Evolutionary conservation across 2,113 vertebrate genomes (phyloP), one percentile per base, ranked within the genome.

Genomic region (Mixornis gularis): DNA sequence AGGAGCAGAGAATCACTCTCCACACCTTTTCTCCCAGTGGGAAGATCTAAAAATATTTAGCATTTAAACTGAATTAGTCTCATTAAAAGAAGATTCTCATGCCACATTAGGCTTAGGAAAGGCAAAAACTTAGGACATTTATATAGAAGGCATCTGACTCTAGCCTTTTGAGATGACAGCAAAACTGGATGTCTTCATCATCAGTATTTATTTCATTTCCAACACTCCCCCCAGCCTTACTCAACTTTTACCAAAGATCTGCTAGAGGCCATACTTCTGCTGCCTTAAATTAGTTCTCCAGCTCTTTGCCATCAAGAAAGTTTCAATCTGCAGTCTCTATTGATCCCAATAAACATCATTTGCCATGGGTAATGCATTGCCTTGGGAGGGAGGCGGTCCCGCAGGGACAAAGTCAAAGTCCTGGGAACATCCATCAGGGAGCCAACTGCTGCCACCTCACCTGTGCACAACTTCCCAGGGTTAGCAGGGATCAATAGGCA

Each of bases 21-120:
- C 12, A 4, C 26, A 32, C 17, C 41, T 32, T 25, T 18, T 17
- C 16, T 30, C 32, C 4, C 5, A 1, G 4, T 0, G 0, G 82
- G 43, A 43, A 86, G 30, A 60, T 70, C 27, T 60, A 66, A 78
- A n/a, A 88, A 24, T 21, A 74, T 34, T 60, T 17, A 77, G 46
- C 46, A 49, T 62, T 89, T 43, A 62, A 41, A 59, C 20, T 27
- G 40, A 64, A 38, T 43, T 62, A 64, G 51, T 76, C 49, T 48
- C 22, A 46, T 74, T 43, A 60, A 43, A 76, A 81, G 16, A 44
- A 90, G 70, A 87, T 59, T 72, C 25, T 53, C 17, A 21, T 13
- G 16, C 27, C 70, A 63, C 7, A 9, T 56, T 19, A 82, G 63
- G 73, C 62, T 79, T 56, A 46, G 79, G 46, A 79, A 72, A 69